Percentiles rank a stretch among this genome's conserved stretches.
phyloP scores from a whole-genome alignment of 2,888 invertebrate genomes.

The Monoplex corrugatus region DNA sequence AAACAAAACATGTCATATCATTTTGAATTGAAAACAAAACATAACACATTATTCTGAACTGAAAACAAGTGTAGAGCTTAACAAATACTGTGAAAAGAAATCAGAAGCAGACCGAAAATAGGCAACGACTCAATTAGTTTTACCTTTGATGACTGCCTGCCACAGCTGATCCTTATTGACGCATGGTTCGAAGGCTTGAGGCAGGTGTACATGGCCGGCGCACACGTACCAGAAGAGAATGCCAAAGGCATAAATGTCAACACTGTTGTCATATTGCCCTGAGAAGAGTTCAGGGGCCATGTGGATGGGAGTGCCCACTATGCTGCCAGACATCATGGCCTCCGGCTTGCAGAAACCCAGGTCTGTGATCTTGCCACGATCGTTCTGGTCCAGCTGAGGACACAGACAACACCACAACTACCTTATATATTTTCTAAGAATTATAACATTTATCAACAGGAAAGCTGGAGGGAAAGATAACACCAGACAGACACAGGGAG shows the following conservation, averaged over 20 bases:
- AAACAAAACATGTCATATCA: too few relatives aligned
- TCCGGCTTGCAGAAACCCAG: conserved; percentile 94
- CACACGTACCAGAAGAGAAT: conserved; percentile 95
- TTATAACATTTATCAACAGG: too few relatives aligned
- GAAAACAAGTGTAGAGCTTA: too few relatives aligned
- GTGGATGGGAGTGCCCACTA: conserved; percentile 91
- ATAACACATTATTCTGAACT: too few relatives aligned
- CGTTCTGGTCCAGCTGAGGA: conserved; percentile 85
- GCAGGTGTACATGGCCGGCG: conserved; percentile 90
- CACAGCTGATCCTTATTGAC: conserved; percentile 93
- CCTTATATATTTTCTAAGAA: too few relatives aligned
- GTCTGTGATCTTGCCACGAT: conserved; percentile 92
- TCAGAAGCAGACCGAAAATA: too few relatives aligned
- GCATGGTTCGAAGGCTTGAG: conserved; percentile 90
- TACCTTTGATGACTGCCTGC: conserved; percentile 91
- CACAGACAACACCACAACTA: too few relatives aligned
- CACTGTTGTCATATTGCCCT: conserved; percentile 91
- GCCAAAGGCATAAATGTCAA: conserved; percentile 95
- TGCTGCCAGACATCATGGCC: conserved; percentile 94
- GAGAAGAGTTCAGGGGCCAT: conserved; percentile 94
- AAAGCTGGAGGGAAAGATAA: too few relatives aligned
- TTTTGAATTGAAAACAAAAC: too few relatives aligned
- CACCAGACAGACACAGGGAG: too few relatives aligned
- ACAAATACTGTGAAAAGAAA: too few relatives aligned
- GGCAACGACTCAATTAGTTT: too few relatives aligned